Base-by-base conservation (phyloP, 2,888 invertebrate species). In the Fissipunctia ypsillon region DNA sequence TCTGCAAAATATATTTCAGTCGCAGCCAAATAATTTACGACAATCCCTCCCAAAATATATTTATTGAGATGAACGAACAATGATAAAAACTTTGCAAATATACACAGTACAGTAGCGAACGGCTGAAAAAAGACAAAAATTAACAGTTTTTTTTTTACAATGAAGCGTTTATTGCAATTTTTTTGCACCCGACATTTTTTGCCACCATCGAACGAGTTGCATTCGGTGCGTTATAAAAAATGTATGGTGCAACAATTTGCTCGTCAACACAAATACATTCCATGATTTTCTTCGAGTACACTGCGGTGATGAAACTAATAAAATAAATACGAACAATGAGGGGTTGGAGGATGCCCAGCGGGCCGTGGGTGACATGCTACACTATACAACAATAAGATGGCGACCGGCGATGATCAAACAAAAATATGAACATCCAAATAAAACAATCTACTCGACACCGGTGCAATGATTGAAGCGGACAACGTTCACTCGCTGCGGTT, bases 271-370 rank as follows among this genome's bases (percentile, higher is more conserved):
- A 89, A 91, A 91, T 88, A 90, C 91, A 92, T 91, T 93, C 90
- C 87, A 87, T 90, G 91, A 90, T 83, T 84, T 87, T 88, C 89
- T 87, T 90, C 86, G 88, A 89, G 64, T 87, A 87, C 90, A 91
- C 90, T 90, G 90, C 90, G 87, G 93, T 92, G 91, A 93, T 94
- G 93, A 91, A 92, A 92, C 93, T 92, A 93, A 94, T 90, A 93
- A 93, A 91, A 94, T 91, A 92, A 94, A 93, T 91, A 93, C 93
- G 91, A 94, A 92, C 92, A 91, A 95, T 94, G 95, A 93, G 94
- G 96, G 96, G 96, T 96, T 96, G 97, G 96, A 96, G 97, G 96
- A 96, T 93, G 96, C 96, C 96, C 96, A 94, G 94, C 93, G 93
- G 95, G 95, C 95, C 91, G 92, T 91, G 92, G 94, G 94, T 93